Percentiles rank a stretch among this genome's conserved stretches.
These are phyloP conservation scores for Hemiprocne comata DNA, from an alignment of 2,113 vertebrate species.

Conservation along the genomic window DNA sequence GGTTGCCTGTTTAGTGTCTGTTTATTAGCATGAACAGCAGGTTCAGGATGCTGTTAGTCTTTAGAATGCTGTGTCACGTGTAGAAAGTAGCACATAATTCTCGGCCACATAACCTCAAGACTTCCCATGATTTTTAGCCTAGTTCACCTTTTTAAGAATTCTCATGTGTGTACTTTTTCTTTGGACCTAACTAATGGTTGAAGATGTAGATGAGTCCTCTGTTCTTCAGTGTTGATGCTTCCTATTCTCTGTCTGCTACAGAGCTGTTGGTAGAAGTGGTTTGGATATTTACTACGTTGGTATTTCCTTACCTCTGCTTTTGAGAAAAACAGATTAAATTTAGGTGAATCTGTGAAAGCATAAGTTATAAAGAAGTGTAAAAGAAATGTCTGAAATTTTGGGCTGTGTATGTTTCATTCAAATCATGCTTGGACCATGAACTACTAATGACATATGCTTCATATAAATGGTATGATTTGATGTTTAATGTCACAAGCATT, in stretches of 20 bases:
- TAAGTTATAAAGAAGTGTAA: background rate
- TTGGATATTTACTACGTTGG: background rate
- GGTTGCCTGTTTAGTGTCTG: background rate
- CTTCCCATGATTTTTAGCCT: background rate
- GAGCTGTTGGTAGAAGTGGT: background rate
- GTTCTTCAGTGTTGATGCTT: background rate
- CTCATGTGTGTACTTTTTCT: background rate
- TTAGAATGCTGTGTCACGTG: background rate
- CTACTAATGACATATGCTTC: background rate
- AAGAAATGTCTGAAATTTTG: background rate
- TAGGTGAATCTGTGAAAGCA: background rate
- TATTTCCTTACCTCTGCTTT: background rate
- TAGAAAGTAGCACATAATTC: background rate
- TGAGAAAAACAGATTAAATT: background rate
- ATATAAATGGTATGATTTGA: background rate
- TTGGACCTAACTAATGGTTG: background rate
- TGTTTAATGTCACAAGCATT: background rate
- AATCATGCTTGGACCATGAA: background rate
- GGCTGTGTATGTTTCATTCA: background rate
- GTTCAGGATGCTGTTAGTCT: background rate
- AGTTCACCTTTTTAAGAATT: background rate
- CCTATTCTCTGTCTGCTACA: background rate
- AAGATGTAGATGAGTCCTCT: background rate
- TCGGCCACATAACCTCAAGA: background rate
- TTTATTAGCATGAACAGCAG: background rate